Conservation (phyloP, 2,888 invertebrate species). For the Tenthredo scrophulariae region DNA sequence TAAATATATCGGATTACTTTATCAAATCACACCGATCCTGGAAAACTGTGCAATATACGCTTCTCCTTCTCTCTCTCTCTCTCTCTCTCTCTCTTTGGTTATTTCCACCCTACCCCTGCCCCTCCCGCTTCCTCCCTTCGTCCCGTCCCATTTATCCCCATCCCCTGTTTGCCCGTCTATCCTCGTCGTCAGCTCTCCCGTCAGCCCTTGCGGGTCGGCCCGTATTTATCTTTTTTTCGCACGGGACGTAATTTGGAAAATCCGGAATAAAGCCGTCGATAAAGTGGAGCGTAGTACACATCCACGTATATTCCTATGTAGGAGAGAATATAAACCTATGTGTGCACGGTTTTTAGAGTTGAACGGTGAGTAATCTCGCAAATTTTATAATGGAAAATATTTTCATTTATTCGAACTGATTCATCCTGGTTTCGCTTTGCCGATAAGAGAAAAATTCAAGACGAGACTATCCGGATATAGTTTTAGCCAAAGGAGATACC, state of each 20-base stretch:
- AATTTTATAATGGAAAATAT: conserved; percentile 12
- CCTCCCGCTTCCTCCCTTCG: background rate
- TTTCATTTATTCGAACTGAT: conserved; percentile 20
- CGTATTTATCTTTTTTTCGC: conserved; percentile 52
- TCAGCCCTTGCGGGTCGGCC: conserved; percentile 42
- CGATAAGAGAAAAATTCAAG: background rate
- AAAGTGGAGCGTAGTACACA: conserved; percentile 29
- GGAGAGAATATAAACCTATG: background rate
- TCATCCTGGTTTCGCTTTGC: background rate
- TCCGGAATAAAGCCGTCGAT: conserved; percentile 51
- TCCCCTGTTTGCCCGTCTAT: conserved; percentile 28
- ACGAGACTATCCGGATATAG: background rate
- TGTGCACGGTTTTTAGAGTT: background rate
- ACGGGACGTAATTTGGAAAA: conserved; percentile 53
- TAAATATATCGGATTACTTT: conserved; percentile 59
- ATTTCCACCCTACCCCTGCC: conserved; percentile 17
- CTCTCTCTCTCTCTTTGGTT: conserved; percentile 33
- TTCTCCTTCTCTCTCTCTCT: conserved; percentile 40
- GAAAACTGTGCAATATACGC: conserved; percentile 48
- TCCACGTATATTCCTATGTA: conserved; percentile 3
- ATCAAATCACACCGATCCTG: conserved; percentile 55
- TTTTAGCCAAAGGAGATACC: background rate
- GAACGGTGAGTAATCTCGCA: background rate
- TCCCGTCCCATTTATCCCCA: background rate
- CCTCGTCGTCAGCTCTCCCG: conserved; percentile 44